Percentiles rank a stretch among this genome's conserved stretches.
Conservation (phyloP, 2,113 vertebrate genomes). For the Benitochromis conjunctus region DNA sequence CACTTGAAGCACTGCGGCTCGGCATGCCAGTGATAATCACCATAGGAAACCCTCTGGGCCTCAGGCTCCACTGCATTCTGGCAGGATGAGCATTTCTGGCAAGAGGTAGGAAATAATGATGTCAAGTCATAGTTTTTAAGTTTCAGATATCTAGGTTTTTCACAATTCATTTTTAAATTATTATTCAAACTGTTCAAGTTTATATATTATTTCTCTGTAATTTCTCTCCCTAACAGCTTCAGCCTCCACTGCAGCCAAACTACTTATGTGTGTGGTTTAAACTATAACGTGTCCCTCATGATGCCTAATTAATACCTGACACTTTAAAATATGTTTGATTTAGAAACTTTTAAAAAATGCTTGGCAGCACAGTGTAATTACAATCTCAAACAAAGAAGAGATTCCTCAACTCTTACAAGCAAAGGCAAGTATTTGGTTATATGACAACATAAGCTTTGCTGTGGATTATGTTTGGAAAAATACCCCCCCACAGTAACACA, state of each 20-base stretch:
- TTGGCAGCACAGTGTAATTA: not conserved
- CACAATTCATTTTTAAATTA: not conserved
- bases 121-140: not conserved
- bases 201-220: not conserved
- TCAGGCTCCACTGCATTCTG: slow-evolving; percentile 88
- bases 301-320: not conserved
- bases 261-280: not conserved
- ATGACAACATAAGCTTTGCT: not conserved
- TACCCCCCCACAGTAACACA: not conserved
- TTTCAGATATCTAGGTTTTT: not conserved
- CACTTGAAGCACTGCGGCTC: slow-evolving; percentile 87
- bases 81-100: slow-evolving; percentile 85
- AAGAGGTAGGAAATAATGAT: not conserved
- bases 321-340: not conserved
- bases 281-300: not conserved
- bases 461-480: not conserved
- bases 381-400: not conserved
- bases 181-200: not conserved
- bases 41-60: slow-evolving; percentile 90
- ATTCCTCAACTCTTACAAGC: not conserved
- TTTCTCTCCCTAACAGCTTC: not conserved
- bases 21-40: slow-evolving; percentile 90
- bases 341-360: not conserved
- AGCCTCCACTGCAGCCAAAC: not conserved
- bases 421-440: not conserved